Percentiles rank a stretch among this genome's conserved stretches.
phyloP scores from a whole-genome alignment of 2,797 vertebrate species.

The Gastrophryne carolinensis region DNA sequence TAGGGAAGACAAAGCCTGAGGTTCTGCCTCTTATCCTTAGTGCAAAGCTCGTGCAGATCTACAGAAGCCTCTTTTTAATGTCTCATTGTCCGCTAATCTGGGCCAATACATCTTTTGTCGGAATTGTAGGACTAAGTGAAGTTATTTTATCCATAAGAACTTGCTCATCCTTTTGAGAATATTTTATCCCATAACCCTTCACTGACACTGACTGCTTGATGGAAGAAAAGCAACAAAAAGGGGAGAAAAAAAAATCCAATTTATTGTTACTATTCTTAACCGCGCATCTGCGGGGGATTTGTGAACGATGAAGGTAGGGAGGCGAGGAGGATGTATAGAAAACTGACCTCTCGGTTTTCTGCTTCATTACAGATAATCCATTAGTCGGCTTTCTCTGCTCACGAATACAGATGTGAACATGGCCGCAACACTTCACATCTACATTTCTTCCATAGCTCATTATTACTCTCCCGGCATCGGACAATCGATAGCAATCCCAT shows the following conservation, averaged over 20 bases:
- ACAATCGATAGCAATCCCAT: constrained; percentile 32
- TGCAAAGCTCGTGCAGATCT: background rate
- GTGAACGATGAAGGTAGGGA: constrained; percentile 18
- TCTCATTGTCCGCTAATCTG: constrained; percentile 38
- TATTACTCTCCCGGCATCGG: constrained; percentile 12
- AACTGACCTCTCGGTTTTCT: constrained; percentile 38
- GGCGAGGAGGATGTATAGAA: constrained; percentile 34
- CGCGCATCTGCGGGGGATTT: constrained; percentile 36
- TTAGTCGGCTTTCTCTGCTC: constrained; percentile 21
- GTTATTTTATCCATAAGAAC: background rate
- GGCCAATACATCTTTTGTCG: constrained; percentile 13
- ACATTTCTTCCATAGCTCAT: constrained; percentile 27
- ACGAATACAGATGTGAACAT: constrained; percentile 34
- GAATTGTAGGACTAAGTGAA: constrained; percentile 1
- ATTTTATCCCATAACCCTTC: constrained; percentile 17
- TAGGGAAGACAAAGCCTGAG: constrained; percentile 7
- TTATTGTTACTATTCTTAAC: constrained; percentile 48
- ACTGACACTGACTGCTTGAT: constrained; percentile 9
- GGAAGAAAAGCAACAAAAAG: background rate
- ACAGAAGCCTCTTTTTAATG: constrained; percentile 9
- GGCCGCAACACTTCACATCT: constrained; percentile 2
- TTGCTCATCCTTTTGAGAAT: background rate
- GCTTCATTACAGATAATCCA: constrained; percentile 52
- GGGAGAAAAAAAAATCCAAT: constrained; percentile 32
- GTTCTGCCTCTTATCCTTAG: background rate